phyloP scores from a whole-genome alignment of 2,888 invertebrate genomes.

The Caenorhabditis angaria region DNA sequence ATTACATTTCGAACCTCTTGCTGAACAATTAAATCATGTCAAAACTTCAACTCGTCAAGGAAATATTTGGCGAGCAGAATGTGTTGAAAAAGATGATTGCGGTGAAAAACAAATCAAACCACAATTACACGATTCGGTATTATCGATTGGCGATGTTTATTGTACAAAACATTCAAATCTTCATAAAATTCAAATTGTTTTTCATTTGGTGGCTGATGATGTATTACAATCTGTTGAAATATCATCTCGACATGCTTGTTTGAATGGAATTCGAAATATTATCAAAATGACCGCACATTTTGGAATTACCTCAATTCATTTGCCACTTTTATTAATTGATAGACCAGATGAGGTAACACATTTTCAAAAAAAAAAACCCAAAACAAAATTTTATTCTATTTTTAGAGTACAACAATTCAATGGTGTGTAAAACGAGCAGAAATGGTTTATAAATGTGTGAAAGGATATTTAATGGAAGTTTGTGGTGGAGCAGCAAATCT shows the following conservation, averaged over 20 bases:
- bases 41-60: constrained; percentile 19
- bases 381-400: constrained; percentile 21
- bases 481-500: constrained; percentile 45
- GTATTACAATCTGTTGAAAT: constrained; percentile 80
- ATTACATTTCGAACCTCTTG: constrained; percentile 89
- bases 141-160: constrained; percentile 73
- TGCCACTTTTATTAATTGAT: constrained; percentile 90
- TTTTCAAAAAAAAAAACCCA: background rate
- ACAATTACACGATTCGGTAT: constrained; percentile 28
- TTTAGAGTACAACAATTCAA: constrained; percentile 82
- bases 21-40: constrained; percentile 81
- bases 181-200: constrained; percentile 80
- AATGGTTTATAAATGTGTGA: constrained; percentile 96
- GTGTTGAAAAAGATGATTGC: constrained; percentile 14
- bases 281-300: constrained; percentile 92
- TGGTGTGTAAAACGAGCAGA: constrained; percentile 97
- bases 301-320: constrained; percentile 89
- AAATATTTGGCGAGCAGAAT: constrained; percentile 38
- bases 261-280: constrained; percentile 91
- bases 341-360: constrained; percentile 86
- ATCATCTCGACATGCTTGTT: constrained; percentile 81
- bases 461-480: constrained; percentile 96
- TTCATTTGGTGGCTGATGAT: constrained; percentile 92
- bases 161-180: constrained; percentile 72
- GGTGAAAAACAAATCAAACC: constrained; percentile 6